Evolutionary conservation across 1,140 invertebrate genomes (phyloP).

Genomic region (Bathynomus jamesi): DNA sequence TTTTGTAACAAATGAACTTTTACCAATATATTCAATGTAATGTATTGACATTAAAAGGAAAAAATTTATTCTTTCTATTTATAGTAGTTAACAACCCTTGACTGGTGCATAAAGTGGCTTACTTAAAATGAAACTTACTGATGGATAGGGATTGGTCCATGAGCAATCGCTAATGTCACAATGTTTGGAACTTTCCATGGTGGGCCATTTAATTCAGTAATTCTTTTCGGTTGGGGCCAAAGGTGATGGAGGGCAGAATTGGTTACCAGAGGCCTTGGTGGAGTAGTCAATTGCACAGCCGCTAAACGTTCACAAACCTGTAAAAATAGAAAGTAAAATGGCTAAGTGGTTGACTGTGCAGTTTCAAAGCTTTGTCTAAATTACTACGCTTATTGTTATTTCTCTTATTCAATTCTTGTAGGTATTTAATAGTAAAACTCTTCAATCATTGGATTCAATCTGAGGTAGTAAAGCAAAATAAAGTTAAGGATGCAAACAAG

Average conservation of each 20-base stretch:
- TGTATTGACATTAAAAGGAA: no score
- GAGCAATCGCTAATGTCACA: constrained; percentile 47
- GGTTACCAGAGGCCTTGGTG: constrained; percentile 44
- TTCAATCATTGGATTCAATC: no score
- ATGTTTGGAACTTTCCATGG: constrained; percentile 44
- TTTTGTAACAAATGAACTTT: no score
- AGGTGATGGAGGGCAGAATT: constrained; percentile 47
- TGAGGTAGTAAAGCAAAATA: no score
- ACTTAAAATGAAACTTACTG: constrained; percentile 43
- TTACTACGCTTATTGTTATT: no score
- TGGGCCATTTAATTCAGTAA: constrained; percentile 50
- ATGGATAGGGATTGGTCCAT: constrained; percentile 47
- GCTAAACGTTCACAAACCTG: neutral
- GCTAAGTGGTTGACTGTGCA: neutral
- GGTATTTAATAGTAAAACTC: no score
- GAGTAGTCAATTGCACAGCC: constrained; percentile 25
- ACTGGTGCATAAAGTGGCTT: constrained; percentile 39
- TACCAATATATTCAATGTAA: no score
- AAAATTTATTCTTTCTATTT: no score
- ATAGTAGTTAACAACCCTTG: no score
- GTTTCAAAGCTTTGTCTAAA: no score
- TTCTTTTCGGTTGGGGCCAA: constrained; percentile 56
- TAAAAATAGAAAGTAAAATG: neutral
- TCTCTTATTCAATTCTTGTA: no score
- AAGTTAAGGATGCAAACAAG: no score